A percentile compares a stretch with the other conserved stretches of the same genome.
Conservation (phyloP, 2,888 invertebrate genomes). For the Athetis lepigone region DNA sequence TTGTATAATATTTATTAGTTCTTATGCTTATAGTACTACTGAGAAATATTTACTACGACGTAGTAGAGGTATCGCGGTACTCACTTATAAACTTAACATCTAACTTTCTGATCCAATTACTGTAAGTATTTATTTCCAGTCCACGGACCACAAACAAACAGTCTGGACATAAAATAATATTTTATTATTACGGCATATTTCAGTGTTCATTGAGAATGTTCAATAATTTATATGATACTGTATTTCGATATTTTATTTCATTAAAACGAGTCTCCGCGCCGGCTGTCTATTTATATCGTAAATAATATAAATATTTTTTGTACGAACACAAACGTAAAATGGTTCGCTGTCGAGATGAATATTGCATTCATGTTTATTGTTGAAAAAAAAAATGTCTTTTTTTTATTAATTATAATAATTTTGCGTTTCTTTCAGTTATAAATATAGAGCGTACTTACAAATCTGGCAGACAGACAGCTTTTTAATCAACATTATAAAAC, state of each 20-base stretch:
- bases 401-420: too few species aligned
- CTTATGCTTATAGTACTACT: not conserved
- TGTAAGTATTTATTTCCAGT: not conserved
- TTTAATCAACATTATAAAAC: not conserved
- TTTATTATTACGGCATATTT: constrained; percentile 10
- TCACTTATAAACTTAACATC: constrained; percentile 7
- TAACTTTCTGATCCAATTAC: not conserved
- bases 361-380: not conserved
- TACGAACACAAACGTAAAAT: constrained; percentile 6
- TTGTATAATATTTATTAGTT: too few species aligned
- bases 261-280: not conserved
- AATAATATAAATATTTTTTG: constrained; percentile 1
- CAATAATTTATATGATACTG: constrained; percentile 11
- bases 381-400: too few species aligned
- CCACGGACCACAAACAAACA: not conserved
- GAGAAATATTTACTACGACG: not conserved
- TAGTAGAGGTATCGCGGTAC: constrained; percentile 4
- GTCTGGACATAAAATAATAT: constrained; percentile 1
- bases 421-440: too few species aligned
- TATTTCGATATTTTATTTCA: constrained; percentile 6
- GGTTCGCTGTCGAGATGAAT: constrained; percentile 10
- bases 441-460: too few species aligned
- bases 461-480: not conserved
- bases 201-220: constrained; percentile 8
- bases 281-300: constrained; percentile 3